Conservation (phyloP, 2,113 vertebrate genomes). For the Notechis scutatus region DNA sequence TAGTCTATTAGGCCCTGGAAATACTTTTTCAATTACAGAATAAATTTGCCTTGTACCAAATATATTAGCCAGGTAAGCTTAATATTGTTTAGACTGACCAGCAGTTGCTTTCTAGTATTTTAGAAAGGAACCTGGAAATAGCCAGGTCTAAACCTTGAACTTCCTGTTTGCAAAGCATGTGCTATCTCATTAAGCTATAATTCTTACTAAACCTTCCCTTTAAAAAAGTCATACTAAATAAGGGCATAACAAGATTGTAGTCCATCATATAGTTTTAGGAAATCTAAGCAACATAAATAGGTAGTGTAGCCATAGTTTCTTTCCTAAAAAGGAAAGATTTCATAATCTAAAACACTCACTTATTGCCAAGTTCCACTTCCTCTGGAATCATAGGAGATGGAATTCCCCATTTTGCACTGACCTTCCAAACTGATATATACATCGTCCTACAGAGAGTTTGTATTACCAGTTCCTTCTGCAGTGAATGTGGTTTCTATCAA, state of each 20-base stretch:
- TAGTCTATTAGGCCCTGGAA: not conserved
- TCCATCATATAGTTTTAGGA: constrained; percentile 23
- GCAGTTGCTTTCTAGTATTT: not conserved
- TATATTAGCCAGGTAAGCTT: not conserved
- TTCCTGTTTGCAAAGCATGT: not conserved
- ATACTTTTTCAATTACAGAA: not conserved
- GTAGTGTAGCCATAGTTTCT: not conserved
- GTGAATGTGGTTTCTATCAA: not conserved
- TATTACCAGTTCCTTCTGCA: not conserved
- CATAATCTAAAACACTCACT: not conserved
- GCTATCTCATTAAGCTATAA: not conserved
- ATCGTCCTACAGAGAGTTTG: not conserved
- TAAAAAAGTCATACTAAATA: not conserved
- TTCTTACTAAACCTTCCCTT: not conserved
- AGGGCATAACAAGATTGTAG: not conserved
- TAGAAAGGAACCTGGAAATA: not conserved
- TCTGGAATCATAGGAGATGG: constrained; percentile 18
- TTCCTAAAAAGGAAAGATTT: constrained; percentile 27
- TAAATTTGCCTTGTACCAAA: not conserved
- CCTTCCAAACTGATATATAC: not conserved
- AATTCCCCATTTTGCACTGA: not conserved
- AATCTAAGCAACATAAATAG: not conserved
- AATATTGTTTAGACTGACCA: not conserved
- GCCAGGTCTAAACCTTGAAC: not conserved
- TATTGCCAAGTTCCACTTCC: constrained; percentile 17